Evolutionary conservation across 2,113 vertebrate species (phyloP).

Genomic region (Phylloscopus whistleri): DNA sequence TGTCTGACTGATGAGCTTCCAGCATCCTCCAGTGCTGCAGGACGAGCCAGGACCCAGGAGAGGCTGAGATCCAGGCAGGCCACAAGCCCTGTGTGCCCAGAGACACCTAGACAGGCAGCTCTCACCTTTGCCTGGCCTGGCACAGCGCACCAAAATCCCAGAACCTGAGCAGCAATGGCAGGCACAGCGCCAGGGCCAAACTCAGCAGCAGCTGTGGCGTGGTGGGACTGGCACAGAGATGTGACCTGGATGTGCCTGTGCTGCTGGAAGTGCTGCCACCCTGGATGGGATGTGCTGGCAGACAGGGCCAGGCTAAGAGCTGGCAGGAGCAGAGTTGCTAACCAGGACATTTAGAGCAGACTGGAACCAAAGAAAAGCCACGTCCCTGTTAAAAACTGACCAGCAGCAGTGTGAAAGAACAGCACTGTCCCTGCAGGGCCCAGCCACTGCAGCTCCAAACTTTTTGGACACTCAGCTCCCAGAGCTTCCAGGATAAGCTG

Average conservation of each 20-base stretch:
- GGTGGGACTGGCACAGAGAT: rapidly evolving
- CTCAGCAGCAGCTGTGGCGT: neutral
- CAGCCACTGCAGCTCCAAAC: neutral
- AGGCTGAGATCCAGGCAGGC: neutral
- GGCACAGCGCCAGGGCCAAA: neutral
- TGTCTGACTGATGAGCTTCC: neutral
- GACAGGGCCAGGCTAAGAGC: neutral
- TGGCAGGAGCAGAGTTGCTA: neutral
- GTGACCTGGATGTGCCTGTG: neutral
- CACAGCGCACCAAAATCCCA: neutral
- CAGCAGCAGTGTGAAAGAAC: neutral
- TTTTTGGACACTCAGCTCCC: neutral
- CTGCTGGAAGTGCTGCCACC: neutral
- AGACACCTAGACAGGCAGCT: neutral
- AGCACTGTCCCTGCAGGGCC: neutral
- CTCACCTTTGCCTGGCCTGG: neutral
- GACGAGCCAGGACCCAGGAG: rapidly evolving
- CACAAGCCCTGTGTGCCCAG: rapidly evolving
- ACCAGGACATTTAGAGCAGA: neutral
- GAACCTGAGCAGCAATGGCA: neutral
- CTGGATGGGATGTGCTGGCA: neutral
- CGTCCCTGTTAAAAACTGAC: neutral
- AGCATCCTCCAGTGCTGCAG: neutral
- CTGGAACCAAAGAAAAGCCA: neutral
- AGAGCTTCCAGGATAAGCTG: neutral